Evolutionary conservation across 2,113 vertebrate genomes (phyloP), one percentile per base, ranked within the genome.

Genomic region (Mustela lutreola): DNA sequence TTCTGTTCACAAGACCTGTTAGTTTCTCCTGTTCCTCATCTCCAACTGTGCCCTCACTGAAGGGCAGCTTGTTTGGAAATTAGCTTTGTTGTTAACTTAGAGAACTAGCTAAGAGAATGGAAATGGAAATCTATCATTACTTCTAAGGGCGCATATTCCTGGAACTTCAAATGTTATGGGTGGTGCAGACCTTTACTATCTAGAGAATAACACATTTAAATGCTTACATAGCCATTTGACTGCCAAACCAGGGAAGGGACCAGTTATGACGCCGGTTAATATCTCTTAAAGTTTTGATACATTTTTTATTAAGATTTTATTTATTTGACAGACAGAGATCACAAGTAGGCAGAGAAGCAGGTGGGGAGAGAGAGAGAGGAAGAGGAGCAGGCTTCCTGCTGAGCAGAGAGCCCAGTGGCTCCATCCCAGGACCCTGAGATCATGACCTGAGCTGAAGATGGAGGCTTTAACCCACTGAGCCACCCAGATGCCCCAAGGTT

Each of bases 31-130:
- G 45, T 56, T 92, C 53, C 33, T 56, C 19, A 39, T 56, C 11
- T 53, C 31, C 58, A 89, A 83, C 26, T 39, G 45, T 11, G 15
- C 9, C n/a, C 33, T 92, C 56, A 7, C 19, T 33, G 58, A 33
- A 85, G n/a, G 24, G 58, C 42, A 71, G 33, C 56, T 92, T 89
- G 42, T 71, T 96, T 67, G 45, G 48, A 82, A 82, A 82, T 93
- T 79, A 93, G 5, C 45, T 26, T 67, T 53, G 1, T n/a, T 63
- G 42, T 70, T 83, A 58, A 89, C 36, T 81, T 36, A 50, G 53
- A 84, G 33, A 94, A 89, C 82, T 48, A 89, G 24, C 42, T 36
- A 58, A 58, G 70, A 78, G 14, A 39, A 63, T 76, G 10, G 5
- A 83, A 73, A 62, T 82, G 71, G 8, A 31, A 21, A 56, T 89